Base-by-base conservation (phyloP, 1,140 invertebrate species). In the Carposina sasakii region DNA sequence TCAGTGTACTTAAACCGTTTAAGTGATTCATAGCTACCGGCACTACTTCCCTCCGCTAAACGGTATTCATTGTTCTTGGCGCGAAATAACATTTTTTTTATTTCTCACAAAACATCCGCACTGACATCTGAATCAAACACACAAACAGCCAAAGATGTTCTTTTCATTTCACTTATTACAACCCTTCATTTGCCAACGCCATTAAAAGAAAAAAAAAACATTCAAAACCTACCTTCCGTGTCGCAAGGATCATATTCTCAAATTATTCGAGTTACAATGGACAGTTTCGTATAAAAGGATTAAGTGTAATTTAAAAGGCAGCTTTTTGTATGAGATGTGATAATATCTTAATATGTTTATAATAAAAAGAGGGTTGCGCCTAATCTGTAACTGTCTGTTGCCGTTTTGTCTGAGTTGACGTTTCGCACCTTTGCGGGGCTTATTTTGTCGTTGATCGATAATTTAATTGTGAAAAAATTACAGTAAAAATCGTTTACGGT, bases 281-380 rank as follows among this genome's bases (percentile, higher is more conserved):
- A n/a, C n/a, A n/a, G n/a, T n/a, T n/a, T n/a, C n/a, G 62, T 71
- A 76, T 66, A 55, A 64, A 67, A 69, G 73, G 77, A 78, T 79
- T 77, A 77, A 64, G 53, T 60, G 43, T 56, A 63, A 68, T 72
- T 72, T 66, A 60, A 75, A 77, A 75, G 60, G 62, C 33, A 39
- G 50, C 50, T 72, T 78, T 74, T 69, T 74, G 62, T 73, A 47
- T 42, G 54, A 22, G 15, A 47, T 44, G n/a, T 66, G 78, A 82
- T 82, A 69, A 76, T 81, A 82, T 82, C 76, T 79, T 82, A 81
- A 82, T 82, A 72, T 73, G 68, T 61, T 75, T 79, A 71, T 77
- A 72, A 81, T 77, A 70, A 79, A n/a, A 75, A 67, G 67, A 69
- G 67, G 65, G 65, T 69, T 72, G 64, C 49, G 50, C 65, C 53